Percentiles rank a stretch among this genome's conserved stretches.
phyloP scores from a whole-genome alignment of 2,797 vertebrate species.

The Saxicola maurus region DNA sequence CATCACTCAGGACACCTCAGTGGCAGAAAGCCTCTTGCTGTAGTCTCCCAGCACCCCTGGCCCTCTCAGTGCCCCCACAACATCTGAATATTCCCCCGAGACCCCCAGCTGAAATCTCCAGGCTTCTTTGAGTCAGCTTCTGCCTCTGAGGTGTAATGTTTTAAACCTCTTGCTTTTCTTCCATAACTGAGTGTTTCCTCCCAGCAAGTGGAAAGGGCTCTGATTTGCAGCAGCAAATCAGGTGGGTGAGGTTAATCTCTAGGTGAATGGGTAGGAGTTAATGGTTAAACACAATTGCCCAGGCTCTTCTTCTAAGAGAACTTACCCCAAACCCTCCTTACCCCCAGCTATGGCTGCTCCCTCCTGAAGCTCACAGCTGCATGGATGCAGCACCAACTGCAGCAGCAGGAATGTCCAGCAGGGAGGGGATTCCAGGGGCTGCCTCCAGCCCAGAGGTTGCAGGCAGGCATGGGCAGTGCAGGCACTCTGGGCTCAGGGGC shows the following conservation, averaged over 20 bases:
- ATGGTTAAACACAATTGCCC: background rate
- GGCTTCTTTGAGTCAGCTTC: background rate
- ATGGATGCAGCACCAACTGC: background rate
- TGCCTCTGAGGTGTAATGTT: background rate
- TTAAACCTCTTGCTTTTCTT: background rate
- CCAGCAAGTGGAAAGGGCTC: background rate
- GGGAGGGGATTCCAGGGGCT: background rate
- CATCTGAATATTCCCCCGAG: background rate
- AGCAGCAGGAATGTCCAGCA: background rate
- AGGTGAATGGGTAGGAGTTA: background rate
- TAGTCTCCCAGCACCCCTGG: background rate
- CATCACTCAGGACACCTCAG: background rate
- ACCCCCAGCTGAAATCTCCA: background rate
- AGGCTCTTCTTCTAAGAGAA: background rate
- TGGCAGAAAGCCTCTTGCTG: background rate
- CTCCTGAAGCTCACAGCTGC: background rate
- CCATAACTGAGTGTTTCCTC: background rate
- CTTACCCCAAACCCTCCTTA: background rate
- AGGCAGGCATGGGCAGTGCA: background rate
- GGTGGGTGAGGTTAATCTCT: background rate
- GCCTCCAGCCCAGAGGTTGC: background rate
- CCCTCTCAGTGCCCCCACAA: accelerated
- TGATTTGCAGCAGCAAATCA: background rate
- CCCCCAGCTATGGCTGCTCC: accelerated
- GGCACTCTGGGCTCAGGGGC: background rate